Evolutionary conservation across 2,888 invertebrate genomes (phyloP), one percentile per base, ranked within the genome.

Genomic region (Ochropacha duplaris): DNA sequence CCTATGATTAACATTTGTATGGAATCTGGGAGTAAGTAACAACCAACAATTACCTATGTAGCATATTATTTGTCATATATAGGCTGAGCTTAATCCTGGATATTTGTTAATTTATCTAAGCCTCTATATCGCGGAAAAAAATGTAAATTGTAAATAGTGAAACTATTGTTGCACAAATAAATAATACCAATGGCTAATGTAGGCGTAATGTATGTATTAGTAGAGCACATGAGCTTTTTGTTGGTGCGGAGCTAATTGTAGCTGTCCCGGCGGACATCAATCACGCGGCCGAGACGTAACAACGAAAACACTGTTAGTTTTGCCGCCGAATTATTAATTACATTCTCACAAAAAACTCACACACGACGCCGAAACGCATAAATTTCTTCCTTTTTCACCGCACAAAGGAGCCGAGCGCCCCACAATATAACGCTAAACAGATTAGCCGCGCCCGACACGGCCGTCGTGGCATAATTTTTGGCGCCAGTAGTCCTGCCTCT

Each of bases 281-380:
- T 92, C 92, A 92, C 80, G 54, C 65, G 62, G 72, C 72, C 75
- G 85, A 70, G 69, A 83, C 83, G 82, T 78, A 79, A 85, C 86
- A 88, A 90, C 91, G 85, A 92, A 91, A 92, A 92, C 93, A 93
- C 92, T 93, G 93, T 93, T 93, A 93, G 93, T 93, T 93, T 93
- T 93, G 92, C 93, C 93, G 93, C 93, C 90, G 91, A 92, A 92
- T 92, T 93, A 93, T 93, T 93, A 93, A 93, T 93, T 92, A 93
- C 92, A 90, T 91, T 90, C 89, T 70, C 76, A 91, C 89, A 92
- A 92, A 92, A 92, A 92, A 92, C 89, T 83, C 80, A 87, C 89
- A 91, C 91, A 90, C 88, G 87, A 83, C 78, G 88, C 92, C 92
- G 92, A 90, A 90, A 89, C 88, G 87, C 89, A 92, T 92, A 92